phyloP scores from a whole-genome alignment of 2,797 vertebrate species.

The Caiman crocodilus region DNA sequence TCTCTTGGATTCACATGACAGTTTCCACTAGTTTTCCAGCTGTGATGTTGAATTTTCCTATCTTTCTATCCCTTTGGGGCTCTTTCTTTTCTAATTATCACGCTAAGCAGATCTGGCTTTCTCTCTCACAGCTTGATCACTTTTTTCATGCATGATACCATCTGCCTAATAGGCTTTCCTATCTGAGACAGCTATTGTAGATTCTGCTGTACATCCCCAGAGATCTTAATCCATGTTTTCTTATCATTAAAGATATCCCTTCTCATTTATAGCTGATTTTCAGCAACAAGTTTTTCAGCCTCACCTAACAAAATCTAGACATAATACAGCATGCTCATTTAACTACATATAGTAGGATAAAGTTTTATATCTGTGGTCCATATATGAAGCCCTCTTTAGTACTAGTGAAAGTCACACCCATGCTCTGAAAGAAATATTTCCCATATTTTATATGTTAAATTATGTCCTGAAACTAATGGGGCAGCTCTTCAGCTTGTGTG shows the following conservation, averaged over 20 bases:
- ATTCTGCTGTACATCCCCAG: conserved; percentile 58
- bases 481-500: background rate
- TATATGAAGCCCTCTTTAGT: conserved; percentile 8
- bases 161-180: conserved; percentile 78
- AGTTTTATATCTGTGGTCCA: conserved; percentile 1
- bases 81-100: conserved; percentile 76
- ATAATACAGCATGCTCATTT: conserved; percentile 14
- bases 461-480: background rate
- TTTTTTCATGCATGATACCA: conserved; percentile 72
- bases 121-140: conserved; percentile 68
- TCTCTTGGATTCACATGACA: conserved; percentile 24
- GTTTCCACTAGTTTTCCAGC: conserved; percentile 32
- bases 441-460: background rate
- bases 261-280: conserved; percentile 65
- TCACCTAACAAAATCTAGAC: conserved; percentile 28
- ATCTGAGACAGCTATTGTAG: conserved; percentile 47
- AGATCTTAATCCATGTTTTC: conserved; percentile 58
- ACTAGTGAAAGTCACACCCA: conserved; percentile 11
- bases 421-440: conserved; percentile 14
- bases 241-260: conserved; percentile 64
- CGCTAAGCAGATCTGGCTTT: conserved; percentile 65
- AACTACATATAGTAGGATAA: background rate
- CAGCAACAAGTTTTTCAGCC: conserved; percentile 68
- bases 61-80: conserved; percentile 53
- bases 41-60: conserved; percentile 55